A percentile compares a stretch with the other conserved stretches of the same genome.
These are phyloP conservation scores for Drosophila meridionalis DNA, from an alignment of 2,888 invertebrate species.

Conservation along the genomic window DNA sequence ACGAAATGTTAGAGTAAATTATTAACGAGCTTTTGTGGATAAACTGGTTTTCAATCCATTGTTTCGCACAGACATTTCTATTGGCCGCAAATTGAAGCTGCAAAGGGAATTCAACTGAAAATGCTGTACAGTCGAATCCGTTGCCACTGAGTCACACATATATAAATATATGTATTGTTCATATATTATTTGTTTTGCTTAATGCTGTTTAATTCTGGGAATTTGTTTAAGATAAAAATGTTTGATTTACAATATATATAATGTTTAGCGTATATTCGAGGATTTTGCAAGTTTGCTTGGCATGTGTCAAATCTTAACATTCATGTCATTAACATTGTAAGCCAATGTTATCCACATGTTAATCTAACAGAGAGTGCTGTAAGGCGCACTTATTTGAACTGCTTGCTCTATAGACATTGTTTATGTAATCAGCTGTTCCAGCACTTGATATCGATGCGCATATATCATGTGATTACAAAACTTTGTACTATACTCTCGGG, in stretches of 20 bases:
- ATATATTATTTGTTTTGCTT: conserved; percentile 12
- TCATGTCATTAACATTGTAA: not conserved
- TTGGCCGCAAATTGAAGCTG: conserved; percentile 11
- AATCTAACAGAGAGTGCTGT: not conserved
- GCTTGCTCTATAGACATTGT: not conserved
- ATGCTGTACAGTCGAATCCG: not conserved
- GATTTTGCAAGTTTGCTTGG: not conserved
- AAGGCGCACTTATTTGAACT: not conserved
- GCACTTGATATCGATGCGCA: conserved; percentile 27
- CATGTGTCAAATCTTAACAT: not conserved
- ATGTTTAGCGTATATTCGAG: not conserved
- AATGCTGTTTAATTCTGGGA: not conserved
- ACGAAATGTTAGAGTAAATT: conserved; percentile 28
- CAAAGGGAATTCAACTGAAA: not conserved
- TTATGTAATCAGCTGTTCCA: conserved; percentile 28
- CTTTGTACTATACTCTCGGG: conserved; percentile 9
- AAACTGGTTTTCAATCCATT: conserved; percentile 20
- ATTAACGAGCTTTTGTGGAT: conserved; percentile 4
- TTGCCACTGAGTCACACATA: conserved; percentile 31
- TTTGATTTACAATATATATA: not conserved
- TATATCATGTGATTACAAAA: conserved; percentile 43
- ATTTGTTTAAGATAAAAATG: conserved; percentile 6
- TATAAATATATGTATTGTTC: conserved; percentile 2
- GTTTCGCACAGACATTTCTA: conserved; percentile 4
- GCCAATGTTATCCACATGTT: conserved; percentile 3